Percentiles rank a stretch among this genome's conserved stretches.
phyloP scores from a whole-genome alignment of 2,797 vertebrate genomes.

The Anguilla anguilla region DNA sequence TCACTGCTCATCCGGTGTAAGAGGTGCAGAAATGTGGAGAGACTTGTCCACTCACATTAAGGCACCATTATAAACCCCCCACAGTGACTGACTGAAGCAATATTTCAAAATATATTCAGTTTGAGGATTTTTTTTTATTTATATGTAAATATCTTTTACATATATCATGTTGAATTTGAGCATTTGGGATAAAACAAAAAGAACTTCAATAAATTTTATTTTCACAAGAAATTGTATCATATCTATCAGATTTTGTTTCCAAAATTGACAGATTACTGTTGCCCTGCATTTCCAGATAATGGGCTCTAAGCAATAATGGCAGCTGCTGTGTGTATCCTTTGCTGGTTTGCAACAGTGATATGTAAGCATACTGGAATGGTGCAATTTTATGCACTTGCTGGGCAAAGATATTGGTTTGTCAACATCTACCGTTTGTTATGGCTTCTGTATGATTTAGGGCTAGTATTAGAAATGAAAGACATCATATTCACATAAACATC shows the following conservation, averaged over 20 bases:
- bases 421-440: neutral
- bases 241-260: neutral
- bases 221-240: neutral
- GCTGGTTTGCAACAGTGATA: neutral
- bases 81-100: neutral
- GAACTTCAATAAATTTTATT: neutral
- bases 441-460: neutral
- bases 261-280: neutral
- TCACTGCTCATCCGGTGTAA: neutral
- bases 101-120: neutral
- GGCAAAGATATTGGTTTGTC: neutral
- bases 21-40: neutral
- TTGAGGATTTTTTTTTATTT: neutral
- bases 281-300: neutral
- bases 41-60: neutral
- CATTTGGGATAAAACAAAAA: neutral
- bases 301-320: neutral
- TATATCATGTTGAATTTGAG: neutral
- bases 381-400: neutral
- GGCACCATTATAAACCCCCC: neutral
- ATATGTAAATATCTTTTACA: neutral
- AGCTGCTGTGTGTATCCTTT: neutral
- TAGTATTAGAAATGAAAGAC: conserved; percentile 3
- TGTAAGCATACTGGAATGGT: neutral
- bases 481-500: neutral